Evolutionary conservation across 92 coral and sea anemone species (phyloP).

Genomic region (Epizoanthus rinbou): DNA sequence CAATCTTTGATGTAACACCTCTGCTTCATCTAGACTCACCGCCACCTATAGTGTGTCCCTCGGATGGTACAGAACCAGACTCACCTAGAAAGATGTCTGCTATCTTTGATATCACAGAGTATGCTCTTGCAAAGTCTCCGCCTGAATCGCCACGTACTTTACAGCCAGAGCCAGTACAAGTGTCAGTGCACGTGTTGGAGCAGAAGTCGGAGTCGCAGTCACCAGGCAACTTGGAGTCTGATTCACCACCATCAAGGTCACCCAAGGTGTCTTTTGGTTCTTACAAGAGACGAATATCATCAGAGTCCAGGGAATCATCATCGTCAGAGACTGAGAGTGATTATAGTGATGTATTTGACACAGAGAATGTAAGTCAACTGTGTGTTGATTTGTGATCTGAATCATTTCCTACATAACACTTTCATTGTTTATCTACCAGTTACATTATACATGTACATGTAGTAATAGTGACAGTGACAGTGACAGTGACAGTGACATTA

Average conservation of each 20-base stretch:
- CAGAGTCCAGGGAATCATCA: conserved; percentile 58
- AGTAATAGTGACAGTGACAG: no score
- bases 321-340: conserved; percentile 87
- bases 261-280: conserved; percentile 41
- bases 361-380: conserved; percentile 49
- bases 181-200: not conserved
- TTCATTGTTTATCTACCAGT: no score
- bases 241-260: conserved; percentile 42
- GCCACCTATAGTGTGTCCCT: conserved; percentile 23
- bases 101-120: conserved; percentile 78
- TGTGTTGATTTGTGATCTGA: not conserved
- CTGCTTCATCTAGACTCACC: conserved; percentile 63
- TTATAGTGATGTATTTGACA: conserved; percentile 77
- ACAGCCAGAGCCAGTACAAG: not conserved
- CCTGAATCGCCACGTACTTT: conserved; percentile 61
- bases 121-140: conserved; percentile 75
- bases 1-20: conserved; percentile 73
- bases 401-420: no score
- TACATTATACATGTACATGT: no score
- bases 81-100: conserved; percentile 71
- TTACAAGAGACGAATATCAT: conserved; percentile 2
- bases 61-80: conserved; percentile 39
- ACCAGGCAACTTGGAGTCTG: conserved; percentile 42
- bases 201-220: conserved; percentile 55
- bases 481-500: no score